A percentile compares a stretch with the other conserved stretches of the same genome.
Evolutionary conservation across 2,888 invertebrate genomes (phyloP).

Genomic region (Agrotis segetum): DNA sequence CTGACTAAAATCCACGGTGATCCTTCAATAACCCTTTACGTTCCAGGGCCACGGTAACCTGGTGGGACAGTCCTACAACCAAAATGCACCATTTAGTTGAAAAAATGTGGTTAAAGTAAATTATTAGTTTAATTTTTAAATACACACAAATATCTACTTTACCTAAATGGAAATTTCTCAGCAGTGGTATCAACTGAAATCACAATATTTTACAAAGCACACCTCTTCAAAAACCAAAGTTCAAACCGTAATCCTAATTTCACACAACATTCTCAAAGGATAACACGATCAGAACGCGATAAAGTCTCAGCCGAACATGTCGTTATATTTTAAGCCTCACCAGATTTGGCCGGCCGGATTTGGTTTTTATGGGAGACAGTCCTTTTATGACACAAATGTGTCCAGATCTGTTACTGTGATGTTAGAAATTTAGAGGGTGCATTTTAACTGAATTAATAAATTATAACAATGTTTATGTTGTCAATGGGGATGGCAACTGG

Average conservation of each 20-base stretch:
- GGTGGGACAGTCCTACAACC: too few relatives aligned
- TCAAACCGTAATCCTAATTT: constrained; percentile 27
- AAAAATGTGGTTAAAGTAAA: too few relatives aligned
- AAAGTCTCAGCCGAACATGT: constrained; percentile 70
- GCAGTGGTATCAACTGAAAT: not conserved
- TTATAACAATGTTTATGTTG: too few relatives aligned
- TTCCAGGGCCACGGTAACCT: too few relatives aligned
- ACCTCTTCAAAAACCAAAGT: not conserved
- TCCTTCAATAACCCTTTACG: too few relatives aligned
- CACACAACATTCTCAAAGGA: constrained; percentile 4
- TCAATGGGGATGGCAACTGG: too few relatives aligned
- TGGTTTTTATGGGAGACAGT: constrained; percentile 67
- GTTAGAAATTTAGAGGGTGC: constrained; percentile 31
- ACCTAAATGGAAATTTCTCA: too few relatives aligned
- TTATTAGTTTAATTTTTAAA: too few relatives aligned
- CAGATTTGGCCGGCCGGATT: constrained; percentile 61
- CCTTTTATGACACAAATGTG: constrained; percentile 71
- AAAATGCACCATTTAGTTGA: too few relatives aligned
- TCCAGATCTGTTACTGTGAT: constrained; percentile 60
- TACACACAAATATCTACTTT: too few relatives aligned
- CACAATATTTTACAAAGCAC: not conserved
- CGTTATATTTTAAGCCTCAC: constrained; percentile 65
- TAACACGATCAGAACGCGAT: constrained; percentile 58
- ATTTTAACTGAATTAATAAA: not conserved
- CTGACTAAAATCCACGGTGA: too few relatives aligned